Conservation (phyloP, 2,113 vertebrate species). For the Microtus montanus region DNA sequence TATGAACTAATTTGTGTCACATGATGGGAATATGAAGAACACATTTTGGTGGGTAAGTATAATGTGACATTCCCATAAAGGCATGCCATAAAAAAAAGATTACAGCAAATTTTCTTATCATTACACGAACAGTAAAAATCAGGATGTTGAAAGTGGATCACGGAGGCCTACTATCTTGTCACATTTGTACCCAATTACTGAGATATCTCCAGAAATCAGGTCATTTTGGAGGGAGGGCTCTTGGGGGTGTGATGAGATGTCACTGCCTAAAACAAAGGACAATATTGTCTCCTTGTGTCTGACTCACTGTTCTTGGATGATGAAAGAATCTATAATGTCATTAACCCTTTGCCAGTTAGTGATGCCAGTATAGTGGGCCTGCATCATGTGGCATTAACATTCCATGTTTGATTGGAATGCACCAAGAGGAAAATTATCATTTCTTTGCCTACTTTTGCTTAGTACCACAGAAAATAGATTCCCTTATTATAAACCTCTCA, state of each 20-base stretch:
- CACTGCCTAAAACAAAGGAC: conserved; percentile 81
- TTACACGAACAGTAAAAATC: conserved; percentile 19
- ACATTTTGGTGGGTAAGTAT: neutral
- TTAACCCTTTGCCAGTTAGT: conserved; percentile 73
- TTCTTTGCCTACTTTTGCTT: neutral
- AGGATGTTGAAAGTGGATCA: conserved; percentile 70
- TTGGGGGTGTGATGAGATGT: conserved; percentile 77
- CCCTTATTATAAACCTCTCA: conserved; percentile 32
- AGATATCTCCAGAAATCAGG: conserved; percentile 79
- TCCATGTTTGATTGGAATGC: neutral
- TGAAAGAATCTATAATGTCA: conserved; percentile 53
- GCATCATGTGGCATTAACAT: neutral
- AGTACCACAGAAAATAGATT: neutral
- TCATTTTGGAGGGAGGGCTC: neutral
- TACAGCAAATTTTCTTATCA: neutral
- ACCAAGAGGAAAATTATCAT: neutral
- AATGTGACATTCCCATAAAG: conserved; percentile 20
- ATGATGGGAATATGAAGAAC: conserved; percentile 29
- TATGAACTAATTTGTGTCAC: conserved; percentile 7
- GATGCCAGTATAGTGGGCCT: neutral
- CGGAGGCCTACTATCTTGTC: conserved; percentile 73
- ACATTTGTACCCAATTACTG: conserved; percentile 82
- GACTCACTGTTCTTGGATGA: conserved; percentile 66
- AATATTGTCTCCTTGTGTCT: conserved; percentile 80
- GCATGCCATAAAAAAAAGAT: neutral